A percentile compares a stretch with the other conserved stretches of the same genome.
Evolutionary conservation across 2,797 vertebrate genomes (phyloP).

Genomic region (Dendrocincla tyrannina): DNA sequence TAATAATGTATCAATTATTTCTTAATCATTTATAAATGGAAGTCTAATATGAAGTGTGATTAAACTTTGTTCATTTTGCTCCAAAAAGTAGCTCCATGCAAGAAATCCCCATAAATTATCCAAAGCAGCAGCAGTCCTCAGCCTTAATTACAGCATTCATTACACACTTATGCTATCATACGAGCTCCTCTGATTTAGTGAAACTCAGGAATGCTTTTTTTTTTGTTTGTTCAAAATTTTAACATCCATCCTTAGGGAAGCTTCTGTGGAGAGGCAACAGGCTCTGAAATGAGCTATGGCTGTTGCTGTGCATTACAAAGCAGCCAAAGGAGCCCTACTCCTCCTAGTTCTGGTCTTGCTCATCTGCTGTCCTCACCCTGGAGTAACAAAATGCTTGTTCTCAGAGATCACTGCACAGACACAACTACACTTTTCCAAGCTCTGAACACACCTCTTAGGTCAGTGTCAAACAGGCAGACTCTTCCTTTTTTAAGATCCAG

Average conservation of each 20-base stretch:
- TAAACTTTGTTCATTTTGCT: background rate
- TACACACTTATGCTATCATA: background rate
- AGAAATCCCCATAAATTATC: background rate
- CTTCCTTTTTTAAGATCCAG: background rate
- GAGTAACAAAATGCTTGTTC: background rate
- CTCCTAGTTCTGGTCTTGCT: background rate
- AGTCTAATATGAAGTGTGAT: background rate
- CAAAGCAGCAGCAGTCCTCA: background rate
- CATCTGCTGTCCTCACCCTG: fast-evolving
- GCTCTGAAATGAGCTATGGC: background rate
- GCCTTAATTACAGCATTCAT: background rate
- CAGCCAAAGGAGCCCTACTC: background rate
- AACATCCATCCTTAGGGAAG: background rate
- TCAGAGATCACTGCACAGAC: background rate
- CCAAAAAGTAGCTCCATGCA: background rate
- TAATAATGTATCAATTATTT: background rate
- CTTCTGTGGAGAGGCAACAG: background rate
- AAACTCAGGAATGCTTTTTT: background rate
- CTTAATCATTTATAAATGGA: background rate
- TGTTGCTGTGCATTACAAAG: background rate
- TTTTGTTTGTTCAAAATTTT: background rate
- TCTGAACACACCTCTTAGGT: background rate
- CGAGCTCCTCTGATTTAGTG: background rate
- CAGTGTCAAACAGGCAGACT: background rate
- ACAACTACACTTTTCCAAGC: background rate